Evolutionary conservation across 2,888 invertebrate genomes (phyloP), one percentile per base, ranked within the genome.

Genomic region (Drosophila austrosaltans): DNA sequence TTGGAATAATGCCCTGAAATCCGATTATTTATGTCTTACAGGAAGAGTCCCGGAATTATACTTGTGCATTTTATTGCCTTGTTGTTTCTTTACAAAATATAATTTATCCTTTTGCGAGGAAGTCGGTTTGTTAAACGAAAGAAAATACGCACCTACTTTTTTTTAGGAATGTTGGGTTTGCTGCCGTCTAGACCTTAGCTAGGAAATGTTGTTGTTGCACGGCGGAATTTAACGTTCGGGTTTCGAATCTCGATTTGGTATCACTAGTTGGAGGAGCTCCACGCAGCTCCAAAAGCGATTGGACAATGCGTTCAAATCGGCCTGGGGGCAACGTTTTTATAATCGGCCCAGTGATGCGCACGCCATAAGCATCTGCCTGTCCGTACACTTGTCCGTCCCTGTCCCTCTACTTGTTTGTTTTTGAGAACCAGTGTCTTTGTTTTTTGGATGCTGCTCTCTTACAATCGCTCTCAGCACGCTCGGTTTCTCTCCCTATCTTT

Each of bases 151-250:
- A 86, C 86, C 77, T 85, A 79, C 54, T 66, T 40, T 57, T 96
- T 97, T 93, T 96, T 97, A 96, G 93, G 95, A 95, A 93, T 93
- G 96, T 48, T 48, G 22, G 80, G 97, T 66, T 12, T 40, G 97
- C 75, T 72, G 77, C 81, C 77, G 69, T 78, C 78, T 71, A 81
- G 81, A 77, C 67, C 70, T 74, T 67, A 61, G 65, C 36, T 39
- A 25, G 67, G 10, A 20, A 69, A 22, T n/a, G 67, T 69, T 39
- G 72, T 70, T 74, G 76, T 74, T 76, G 70, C 76, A 76, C 67
- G 81, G 63, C 74, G 75, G 75, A 73, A 77, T 59, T 68, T 36
- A 66, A 56, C 62, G 69, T 40, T 54, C 6, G 39, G 58, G 3
- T 20, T 20, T 66, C 56, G 71, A 54, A 68, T 67, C n/a, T 69